Base-by-base conservation (phyloP, 2,888 invertebrate genomes). In the Dexiosoma caninum region DNA sequence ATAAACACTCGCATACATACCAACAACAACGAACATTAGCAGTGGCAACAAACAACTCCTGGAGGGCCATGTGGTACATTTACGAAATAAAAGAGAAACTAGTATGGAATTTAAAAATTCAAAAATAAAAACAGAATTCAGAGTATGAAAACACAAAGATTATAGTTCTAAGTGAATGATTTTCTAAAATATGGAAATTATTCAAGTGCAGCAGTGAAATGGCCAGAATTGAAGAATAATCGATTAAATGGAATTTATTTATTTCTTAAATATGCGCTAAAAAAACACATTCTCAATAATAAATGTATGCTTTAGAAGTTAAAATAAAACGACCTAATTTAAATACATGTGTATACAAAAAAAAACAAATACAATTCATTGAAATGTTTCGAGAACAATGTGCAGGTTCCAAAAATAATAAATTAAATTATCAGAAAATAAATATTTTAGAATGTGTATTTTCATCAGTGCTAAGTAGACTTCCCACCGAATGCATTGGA, bases 21-120 rank as follows among this genome's bases (percentile, higher is more conserved):
- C n/a, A n/a, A n/a, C 16, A 27, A 55, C 19, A 30, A 23, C 51
- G n/a, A 51, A 37, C 21, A 51, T 14, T 23, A 44, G 16, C 40
- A 51, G 19, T 23, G 67, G 30, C 59, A 14, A 27, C 4, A 51
- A 16, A 8, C 8, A 53, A 44, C 77, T 81, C 77, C 77, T 64
- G 77, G 59, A 69, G 69, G 53, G 81, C 81, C 81, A 81, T 74
- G 77, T 77, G 81, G 72, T 64, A 49, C 37, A 59, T 81, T 72
- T 51, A 30, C 30, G 32, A 16, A 71, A 55, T 37, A n/a, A 19
- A 59, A 42, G 27, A 21, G 14, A 64, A 62, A 46, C 51, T 21
- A 46, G 9, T 14, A 14, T 12, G n/a, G 16, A 74, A 74, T 55
- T 70, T 70, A 19, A 57, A 74, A 62, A 64, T 55, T 27, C 2